Conservation (phyloP, 2,888 invertebrate species). For the Eremobia ochroleuca region DNA sequence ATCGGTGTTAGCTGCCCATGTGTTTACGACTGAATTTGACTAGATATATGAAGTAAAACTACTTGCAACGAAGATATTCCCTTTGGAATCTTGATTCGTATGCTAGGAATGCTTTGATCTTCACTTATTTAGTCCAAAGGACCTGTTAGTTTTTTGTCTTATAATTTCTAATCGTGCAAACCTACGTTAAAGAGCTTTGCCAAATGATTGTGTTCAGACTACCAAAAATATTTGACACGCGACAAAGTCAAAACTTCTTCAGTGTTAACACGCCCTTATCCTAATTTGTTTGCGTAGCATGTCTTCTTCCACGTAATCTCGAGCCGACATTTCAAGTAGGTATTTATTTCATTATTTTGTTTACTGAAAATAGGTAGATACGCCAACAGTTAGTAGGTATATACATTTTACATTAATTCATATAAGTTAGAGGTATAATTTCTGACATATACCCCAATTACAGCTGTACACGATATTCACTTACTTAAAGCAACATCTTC, state of each 20-base stretch:
- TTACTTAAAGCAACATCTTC: too few relatives aligned
- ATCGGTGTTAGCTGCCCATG: not conserved
- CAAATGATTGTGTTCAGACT: not conserved
- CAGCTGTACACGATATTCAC: too few relatives aligned
- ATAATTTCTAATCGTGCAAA: not conserved
- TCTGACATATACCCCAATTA: too few relatives aligned
- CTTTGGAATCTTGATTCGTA: not conserved
- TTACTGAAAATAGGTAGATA: too few relatives aligned
- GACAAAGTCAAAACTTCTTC: not conserved
- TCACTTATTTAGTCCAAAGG: not conserved
- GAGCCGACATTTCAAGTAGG: not conserved
- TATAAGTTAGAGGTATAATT: too few relatives aligned
- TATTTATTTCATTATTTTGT: too few relatives aligned
- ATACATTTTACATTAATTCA: too few relatives aligned
- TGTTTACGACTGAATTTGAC: constrained; percentile 20
- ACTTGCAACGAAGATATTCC: not conserved
- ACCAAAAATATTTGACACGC: not conserved
- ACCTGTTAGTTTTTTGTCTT: not conserved
- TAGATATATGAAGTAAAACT: constrained; percentile 5
- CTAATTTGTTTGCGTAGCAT: not conserved
- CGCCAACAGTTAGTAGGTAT: too few relatives aligned
- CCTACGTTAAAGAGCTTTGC: not conserved
- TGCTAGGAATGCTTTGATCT: not conserved
- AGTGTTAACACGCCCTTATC: too few relatives aligned
- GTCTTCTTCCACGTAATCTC: not conserved